Evolutionary conservation across 2,113 vertebrate species (phyloP), one percentile per base, ranked within the genome.

Genomic region (Chaetops frenatus): DNA sequence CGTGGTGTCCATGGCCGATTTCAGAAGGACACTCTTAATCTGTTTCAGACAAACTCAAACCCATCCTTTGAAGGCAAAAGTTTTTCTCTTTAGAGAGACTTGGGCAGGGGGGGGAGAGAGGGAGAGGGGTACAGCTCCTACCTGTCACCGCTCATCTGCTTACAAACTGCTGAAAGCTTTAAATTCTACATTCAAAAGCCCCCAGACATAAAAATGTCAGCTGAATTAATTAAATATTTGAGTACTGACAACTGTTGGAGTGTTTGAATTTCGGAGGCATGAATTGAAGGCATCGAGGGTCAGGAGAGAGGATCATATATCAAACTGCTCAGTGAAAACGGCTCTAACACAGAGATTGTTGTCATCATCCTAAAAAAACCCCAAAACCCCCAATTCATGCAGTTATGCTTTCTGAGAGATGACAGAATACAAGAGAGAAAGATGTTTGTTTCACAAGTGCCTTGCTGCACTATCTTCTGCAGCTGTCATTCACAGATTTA

Each of bases 1-100:
- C 22, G 0, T 61, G 95, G 96, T 97, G 86, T 93, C 74, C n/a
- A 31, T 89, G 95, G 97, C 96, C 98, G 96, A 94, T 98, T 97
- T 97, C 72, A 96, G 97, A 98, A 90, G 93, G 96, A 97, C 95
- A 70, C 90, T 81, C 33, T 96, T 98, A 98, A 98, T 98, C 92
- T 77, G 57, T 98, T 98, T 98, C 98, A 98, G 97, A 90, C 96
- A 65, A 56, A 65, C 85, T 69, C 66, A 97, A 96, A 97, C 87
- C 96, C 80, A 77, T 78, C 97, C 90, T 85, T 94, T 82, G 88
- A 90, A 93, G 79, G 57, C 64, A 60, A 15, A 82, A 90, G 23
- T 38, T n/a, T 40, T 77, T 81, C 42, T 67, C 36, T 85, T 61
- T 65, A 76, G 73, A 85, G 90, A 82, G 44, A 69, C 51, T 24